Percentiles rank a stretch among this genome's conserved stretches.
These are phyloP conservation scores for Drosophila ustulata DNA, from an alignment of 2,888 invertebrate species.

Conservation along the genomic window DNA sequence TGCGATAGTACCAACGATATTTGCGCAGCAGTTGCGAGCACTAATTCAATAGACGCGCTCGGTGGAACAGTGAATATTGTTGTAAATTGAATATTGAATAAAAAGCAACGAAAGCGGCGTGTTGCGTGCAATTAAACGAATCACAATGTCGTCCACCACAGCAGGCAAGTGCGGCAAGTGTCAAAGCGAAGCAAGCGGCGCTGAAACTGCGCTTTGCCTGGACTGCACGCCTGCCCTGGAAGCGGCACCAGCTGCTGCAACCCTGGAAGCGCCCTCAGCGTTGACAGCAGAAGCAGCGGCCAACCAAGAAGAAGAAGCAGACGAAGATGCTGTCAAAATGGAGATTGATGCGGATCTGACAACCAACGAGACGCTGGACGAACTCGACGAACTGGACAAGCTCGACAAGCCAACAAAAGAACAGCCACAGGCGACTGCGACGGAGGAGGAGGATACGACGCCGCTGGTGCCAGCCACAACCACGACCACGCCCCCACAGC, in stretches of 20 bases:
- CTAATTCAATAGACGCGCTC: slow-evolving; percentile 29
- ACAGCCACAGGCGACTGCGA: background rate
- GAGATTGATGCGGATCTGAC: slow-evolving; percentile 56
- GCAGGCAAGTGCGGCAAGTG: slow-evolving; percentile 40
- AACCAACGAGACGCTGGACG: slow-evolving; percentile 53
- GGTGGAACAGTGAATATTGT: background rate
- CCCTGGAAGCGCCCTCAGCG: too few relatives aligned
- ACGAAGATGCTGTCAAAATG: slow-evolving; percentile 30
- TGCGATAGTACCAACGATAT: slow-evolving; percentile 1
- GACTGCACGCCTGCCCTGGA: slow-evolving; percentile 18
- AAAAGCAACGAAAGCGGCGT: background rate
- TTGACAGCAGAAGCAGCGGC: too few relatives aligned
- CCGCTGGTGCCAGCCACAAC: background rate
- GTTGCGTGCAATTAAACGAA: background rate
- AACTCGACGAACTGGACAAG: slow-evolving; percentile 40
- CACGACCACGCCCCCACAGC: slow-evolving; percentile 8
- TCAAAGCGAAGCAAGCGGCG: slow-evolving; percentile 12
- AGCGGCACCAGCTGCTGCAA: background rate
- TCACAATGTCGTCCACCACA: slow-evolving; percentile 28
- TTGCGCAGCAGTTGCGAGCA: background rate
- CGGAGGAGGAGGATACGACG: background rate
- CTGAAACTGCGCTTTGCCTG: slow-evolving; percentile 7
- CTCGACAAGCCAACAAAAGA: slow-evolving; percentile 12
- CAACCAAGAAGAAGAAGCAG: too few relatives aligned
- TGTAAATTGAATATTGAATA: background rate